Base-by-base conservation (phyloP, 2,888 invertebrate species). In the Antheraea assamensis region DNA sequence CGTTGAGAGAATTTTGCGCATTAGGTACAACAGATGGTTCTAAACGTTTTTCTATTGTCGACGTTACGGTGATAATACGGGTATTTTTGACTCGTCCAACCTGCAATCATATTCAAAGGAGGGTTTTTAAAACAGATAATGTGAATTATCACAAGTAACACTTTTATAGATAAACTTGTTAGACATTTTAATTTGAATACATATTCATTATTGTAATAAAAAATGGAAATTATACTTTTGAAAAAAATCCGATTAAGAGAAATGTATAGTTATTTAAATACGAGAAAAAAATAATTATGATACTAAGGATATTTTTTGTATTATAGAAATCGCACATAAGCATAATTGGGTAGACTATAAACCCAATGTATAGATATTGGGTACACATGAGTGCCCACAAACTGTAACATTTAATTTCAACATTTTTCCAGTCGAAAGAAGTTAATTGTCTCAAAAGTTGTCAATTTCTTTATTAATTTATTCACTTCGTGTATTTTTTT, bases 41-140 rank as follows among this genome's bases (percentile, higher is more conserved):
- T 76, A 98, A 95, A 73, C 96, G 96, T 89, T 97, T 98, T 88
- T 98, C 97, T 83, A 97, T 96, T 1, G 98, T 98, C 10, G 98
- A 97, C 1, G 98, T 98, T 2, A 98, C 97, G 1, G 98, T 98
- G 76, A 98, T 96, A 87, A 97, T 98, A 71, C 98, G 96, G 21
- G 98, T 98, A 88, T 98, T 98, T 86, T 97, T 97, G 55, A 98
- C 96, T 77, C 97, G 97, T 77, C 98, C 98, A 81, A 97, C 98
- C 97, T 98, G 92, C 3, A 93, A 78, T 55, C 27, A 30, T 64
- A 64, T 30, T 76, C 75, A 80, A 77, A 75, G 71, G 71, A 72
- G 64, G 72, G 66, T 75, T 71, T 52, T 31, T 71, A 27, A 74
- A 64, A 64, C 5, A 17, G 17, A 27, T 64, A 15, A 42, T 13